Evolutionary conservation across 2,113 vertebrate genomes (phyloP).

Genomic region (Chloroceryle aenea): DNA sequence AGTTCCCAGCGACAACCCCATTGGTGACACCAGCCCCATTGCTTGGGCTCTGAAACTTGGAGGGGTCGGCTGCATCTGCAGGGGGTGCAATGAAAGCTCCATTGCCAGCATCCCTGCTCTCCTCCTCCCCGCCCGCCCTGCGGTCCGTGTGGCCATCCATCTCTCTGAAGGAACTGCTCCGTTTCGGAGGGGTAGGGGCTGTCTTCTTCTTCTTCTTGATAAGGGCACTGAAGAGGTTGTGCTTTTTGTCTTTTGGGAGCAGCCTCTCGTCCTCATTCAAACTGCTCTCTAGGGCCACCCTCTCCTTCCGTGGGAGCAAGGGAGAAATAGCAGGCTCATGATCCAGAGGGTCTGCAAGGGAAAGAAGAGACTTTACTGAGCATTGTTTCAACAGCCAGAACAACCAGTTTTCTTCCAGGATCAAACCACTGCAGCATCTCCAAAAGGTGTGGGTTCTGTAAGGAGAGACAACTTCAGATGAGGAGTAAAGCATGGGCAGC

Average conservation of each 20-base stretch:
- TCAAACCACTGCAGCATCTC: neutral
- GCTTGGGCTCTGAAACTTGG: slow-evolving; percentile 77
- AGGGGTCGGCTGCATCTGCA: slow-evolving; percentile 68
- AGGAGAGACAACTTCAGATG: neutral
- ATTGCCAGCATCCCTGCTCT: slow-evolving; percentile 78
- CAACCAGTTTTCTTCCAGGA: neutral
- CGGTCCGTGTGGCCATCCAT: slow-evolving; percentile 83
- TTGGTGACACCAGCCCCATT: slow-evolving; percentile 84
- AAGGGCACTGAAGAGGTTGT: slow-evolving; percentile 89
- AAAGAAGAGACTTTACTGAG: neutral
- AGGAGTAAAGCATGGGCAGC: neutral
- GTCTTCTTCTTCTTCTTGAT: slow-evolving; percentile 98
- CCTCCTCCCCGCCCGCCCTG: slow-evolving; percentile 56
- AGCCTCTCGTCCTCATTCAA: slow-evolving; percentile 92
- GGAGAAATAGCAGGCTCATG: slow-evolving; percentile 86
- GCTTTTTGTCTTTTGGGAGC: slow-evolving; percentile 88
- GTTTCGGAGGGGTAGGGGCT: slow-evolving; percentile 90
- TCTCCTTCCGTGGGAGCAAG: slow-evolving; percentile 91
- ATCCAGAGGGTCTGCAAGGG: slow-evolving; percentile 82
- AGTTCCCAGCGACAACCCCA: slow-evolving; percentile 80
- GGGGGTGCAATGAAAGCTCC: slow-evolving; percentile 63
- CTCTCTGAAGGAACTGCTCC: slow-evolving; percentile 95
- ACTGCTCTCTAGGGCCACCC: slow-evolving; percentile 77
- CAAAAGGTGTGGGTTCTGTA: neutral
- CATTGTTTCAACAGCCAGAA: neutral